Conservation (phyloP, 2,113 vertebrate genomes). For the Benthochromis sp. region DNA sequence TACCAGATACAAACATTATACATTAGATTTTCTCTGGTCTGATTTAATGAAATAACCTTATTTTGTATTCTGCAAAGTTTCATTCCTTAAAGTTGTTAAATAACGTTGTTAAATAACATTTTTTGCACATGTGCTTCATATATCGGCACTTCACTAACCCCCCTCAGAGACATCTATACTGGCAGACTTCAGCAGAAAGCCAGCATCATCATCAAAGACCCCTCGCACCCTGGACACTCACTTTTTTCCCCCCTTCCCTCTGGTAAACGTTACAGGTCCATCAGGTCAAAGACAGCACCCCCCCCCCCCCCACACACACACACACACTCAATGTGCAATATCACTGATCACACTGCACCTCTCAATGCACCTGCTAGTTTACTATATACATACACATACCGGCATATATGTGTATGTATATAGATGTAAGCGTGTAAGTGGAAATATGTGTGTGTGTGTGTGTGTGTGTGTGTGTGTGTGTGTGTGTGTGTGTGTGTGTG, state of each 20-base stretch:
- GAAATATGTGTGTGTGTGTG: too few species aligned
- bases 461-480: too few species aligned
- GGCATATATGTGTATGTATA: too few species aligned
- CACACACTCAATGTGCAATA: too few species aligned
- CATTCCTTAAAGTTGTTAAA: background rate
- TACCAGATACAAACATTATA: background rate
- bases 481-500: too few species aligned
- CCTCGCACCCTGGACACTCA: background rate
- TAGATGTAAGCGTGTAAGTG: too few species aligned
- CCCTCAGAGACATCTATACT: background rate
- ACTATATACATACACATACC: too few species aligned
- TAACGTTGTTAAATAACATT: background rate
- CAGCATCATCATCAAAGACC: background rate
- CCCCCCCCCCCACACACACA: too few species aligned
- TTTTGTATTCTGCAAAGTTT: background rate
- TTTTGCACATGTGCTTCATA: background rate
- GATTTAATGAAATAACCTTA: background rate
- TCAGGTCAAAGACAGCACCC: background rate
- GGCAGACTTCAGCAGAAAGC: background rate
- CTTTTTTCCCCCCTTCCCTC: rapidly evolving
- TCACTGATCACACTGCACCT: too few species aligned
- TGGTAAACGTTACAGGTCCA: background rate
- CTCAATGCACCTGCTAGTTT: too few species aligned
- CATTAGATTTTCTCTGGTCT: background rate
- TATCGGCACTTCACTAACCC: background rate